Evolutionary conservation across 92 coral and sea anemone species (phyloP).

Genomic region (Phenganax subtilis): DNA sequence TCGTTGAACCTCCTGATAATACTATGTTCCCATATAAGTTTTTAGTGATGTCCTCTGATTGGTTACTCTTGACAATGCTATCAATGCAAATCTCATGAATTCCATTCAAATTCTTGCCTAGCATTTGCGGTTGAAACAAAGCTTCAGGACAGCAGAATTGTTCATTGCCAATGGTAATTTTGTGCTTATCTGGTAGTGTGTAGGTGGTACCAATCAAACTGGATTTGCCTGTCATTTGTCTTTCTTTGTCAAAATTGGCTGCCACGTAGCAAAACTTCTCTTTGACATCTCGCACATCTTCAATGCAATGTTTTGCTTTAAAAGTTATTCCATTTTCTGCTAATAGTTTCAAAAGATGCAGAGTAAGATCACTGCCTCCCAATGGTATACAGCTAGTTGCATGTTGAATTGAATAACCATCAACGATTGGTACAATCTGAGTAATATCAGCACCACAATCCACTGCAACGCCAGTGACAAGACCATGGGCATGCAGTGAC

Average conservation of each 20-base stretch:
- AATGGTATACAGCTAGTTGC: conserved; percentile 73
- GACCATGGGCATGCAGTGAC: conserved; percentile 89
- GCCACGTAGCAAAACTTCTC: conserved; percentile 90
- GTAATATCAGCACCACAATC: conserved; percentile 88
- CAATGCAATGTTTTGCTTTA: conserved; percentile 64
- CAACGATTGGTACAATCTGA: conserved; percentile 84
- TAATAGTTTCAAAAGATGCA: conserved; percentile 72
- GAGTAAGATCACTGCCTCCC: conserved; percentile 75
- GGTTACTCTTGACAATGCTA: conserved; percentile 86
- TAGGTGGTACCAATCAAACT: conserved; percentile 74
- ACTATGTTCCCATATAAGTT: conserved; percentile 84
- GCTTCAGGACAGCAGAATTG: conserved; percentile 92
- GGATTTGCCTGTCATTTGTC: conserved; percentile 71
- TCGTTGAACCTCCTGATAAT: conserved; percentile 82
- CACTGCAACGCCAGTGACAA: conserved; percentile 82
- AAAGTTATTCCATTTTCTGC: conserved; percentile 75
- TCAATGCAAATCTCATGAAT: conserved; percentile 83
- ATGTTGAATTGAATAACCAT: conserved; percentile 71
- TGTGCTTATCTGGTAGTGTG: conserved; percentile 87
- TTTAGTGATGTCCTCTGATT: conserved; percentile 72
- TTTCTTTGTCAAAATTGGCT: conserved; percentile 71
- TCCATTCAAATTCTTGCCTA: conserved; percentile 80
- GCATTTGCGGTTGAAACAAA: conserved; percentile 72
- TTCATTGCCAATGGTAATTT: conserved; percentile 82
- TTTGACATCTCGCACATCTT: conserved; percentile 78